These are phyloP conservation scores for Chrysolina haemoptera DNA, from an alignment of 2,888 invertebrate species.

Conservation along the genomic window DNA sequence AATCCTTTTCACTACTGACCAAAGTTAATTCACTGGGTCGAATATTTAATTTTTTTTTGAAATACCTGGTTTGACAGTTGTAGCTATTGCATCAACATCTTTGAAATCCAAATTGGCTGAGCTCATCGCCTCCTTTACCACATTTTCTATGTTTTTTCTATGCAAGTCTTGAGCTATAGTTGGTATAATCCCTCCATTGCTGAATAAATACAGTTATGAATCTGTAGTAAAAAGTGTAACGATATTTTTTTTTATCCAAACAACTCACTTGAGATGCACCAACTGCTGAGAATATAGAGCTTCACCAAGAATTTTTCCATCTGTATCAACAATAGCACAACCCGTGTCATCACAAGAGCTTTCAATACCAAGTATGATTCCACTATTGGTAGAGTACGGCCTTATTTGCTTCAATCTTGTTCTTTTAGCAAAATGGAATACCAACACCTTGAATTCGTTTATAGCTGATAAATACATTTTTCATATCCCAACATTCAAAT, in stretches of 20 bases:
- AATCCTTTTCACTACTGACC: no score
- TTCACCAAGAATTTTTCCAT: slow-evolving; percentile 85
- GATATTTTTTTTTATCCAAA: neutral
- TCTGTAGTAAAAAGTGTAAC: neutral
- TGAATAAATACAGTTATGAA: slow-evolving; percentile 59
- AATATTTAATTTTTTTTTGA: neutral
- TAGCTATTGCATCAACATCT: slow-evolving; percentile 89
- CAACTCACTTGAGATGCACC: slow-evolving; percentile 79
- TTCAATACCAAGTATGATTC: slow-evolving; percentile 90
- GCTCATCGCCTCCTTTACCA: slow-evolving; percentile 79
- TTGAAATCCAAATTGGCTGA: slow-evolving; percentile 74
- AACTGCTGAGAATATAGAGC: slow-evolving; percentile 85
- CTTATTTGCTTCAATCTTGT: slow-evolving; percentile 9
- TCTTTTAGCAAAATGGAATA: neutral
- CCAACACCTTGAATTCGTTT: neutral
- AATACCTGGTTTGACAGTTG: slow-evolving; percentile 88
- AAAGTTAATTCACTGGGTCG: neutral
- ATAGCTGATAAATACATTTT: neutral
- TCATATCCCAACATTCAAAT: neutral
- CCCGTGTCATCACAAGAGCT: slow-evolving; percentile 99
- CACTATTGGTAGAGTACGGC: slow-evolving; percentile 35
- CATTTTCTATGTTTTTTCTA: slow-evolving; percentile 80
- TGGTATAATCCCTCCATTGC: slow-evolving; percentile 92
- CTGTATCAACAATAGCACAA: slow-evolving; percentile 85
- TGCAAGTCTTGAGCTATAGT: slow-evolving; percentile 88